These are phyloP conservation scores for Drosophila koepferae DNA, from an alignment of 2,888 invertebrate species.

Conservation along the genomic window DNA sequence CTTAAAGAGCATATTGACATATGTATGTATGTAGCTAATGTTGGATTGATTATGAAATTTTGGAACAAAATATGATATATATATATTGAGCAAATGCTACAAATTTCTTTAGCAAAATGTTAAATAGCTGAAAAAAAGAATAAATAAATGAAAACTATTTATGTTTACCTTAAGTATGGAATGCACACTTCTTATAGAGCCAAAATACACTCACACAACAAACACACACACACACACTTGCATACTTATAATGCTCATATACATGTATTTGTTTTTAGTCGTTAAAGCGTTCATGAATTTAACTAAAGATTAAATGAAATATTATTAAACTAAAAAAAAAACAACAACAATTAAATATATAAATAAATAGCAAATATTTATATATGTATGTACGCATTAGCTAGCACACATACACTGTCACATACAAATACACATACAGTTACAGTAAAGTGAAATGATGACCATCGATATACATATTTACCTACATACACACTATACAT, in stretches of 20 bases:
- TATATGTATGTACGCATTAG: constrained; percentile 52
- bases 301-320: constrained; percentile 40
- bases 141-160: constrained; percentile 33
- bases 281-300: constrained; percentile 66
- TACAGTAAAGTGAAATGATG: constrained; percentile 77
- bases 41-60: constrained; percentile 69
- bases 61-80: constrained; percentile 25
- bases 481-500: constrained; percentile 57
- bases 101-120: constrained; percentile 71
- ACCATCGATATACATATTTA: constrained; percentile 77
- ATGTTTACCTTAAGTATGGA: constrained; percentile 40
- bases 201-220: constrained; percentile 10
- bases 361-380: constrained; percentile 43
- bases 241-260: constrained; percentile 72
- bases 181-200: constrained; percentile 39
- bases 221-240: constrained; percentile 43
- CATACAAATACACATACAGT: constrained; percentile 29
- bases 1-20: constrained; percentile 52
- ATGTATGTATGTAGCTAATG: constrained; percentile 74
- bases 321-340: constrained; percentile 41
- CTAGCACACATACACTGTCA: constrained; percentile 41
- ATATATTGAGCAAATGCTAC: constrained; percentile 47
- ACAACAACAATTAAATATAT: constrained; percentile 30
- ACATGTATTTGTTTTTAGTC: constrained; percentile 68
- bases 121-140: constrained; percentile 35